Evolutionary conservation across 2,797 vertebrate species (phyloP), one percentile per base, ranked within the genome.

Genomic region (Ara ararauna): DNA sequence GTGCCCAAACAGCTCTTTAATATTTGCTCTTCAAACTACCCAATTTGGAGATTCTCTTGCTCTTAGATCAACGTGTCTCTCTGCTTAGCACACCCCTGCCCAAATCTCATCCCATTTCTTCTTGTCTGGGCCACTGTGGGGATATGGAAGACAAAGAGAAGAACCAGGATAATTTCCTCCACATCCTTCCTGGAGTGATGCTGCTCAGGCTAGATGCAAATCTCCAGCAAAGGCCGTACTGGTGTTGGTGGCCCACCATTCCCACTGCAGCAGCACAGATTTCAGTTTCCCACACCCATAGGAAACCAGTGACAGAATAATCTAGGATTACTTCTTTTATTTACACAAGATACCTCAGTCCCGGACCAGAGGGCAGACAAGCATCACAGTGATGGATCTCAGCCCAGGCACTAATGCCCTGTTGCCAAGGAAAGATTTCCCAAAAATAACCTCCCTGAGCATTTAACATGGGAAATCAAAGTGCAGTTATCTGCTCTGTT

Each of bases 61-160:
- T 73, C 5, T 38, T 62, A 42, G 34, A 40, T 51, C 47, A 61
- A 30, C 3, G 0, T 22, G 9, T 68, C 62, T 64, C 54, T 73
- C 30, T 12, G 17, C 29, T 71, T 30, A 80, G 34, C 29, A 56
- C 40, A 36, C 7, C 5, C 3, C 2, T 0, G 0, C 13, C 10
- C 2, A 8, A 53, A 71, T 85, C 24, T 34, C n/a, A 50, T 14
- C 8, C 11, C 2, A 0, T 53, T 72, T 81, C 65, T 89, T 89
- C 42, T 84, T 74, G 24, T 45, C 20, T 32, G 42, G n/a, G 34
- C 6, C 36, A 21, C 13, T 54, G 2, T 11, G 24, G 3, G 4
- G 13, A 34, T 32, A 61, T 4, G 5, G 20, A 92, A 82, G 34
- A 70, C 2, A 72, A 16, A 61, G 18, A 65, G 27, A 44, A 10